Percentiles rank a stretch among this genome's conserved stretches.
Conservation (phyloP, 2,888 invertebrate species). For the Heliconius hortense region DNA sequence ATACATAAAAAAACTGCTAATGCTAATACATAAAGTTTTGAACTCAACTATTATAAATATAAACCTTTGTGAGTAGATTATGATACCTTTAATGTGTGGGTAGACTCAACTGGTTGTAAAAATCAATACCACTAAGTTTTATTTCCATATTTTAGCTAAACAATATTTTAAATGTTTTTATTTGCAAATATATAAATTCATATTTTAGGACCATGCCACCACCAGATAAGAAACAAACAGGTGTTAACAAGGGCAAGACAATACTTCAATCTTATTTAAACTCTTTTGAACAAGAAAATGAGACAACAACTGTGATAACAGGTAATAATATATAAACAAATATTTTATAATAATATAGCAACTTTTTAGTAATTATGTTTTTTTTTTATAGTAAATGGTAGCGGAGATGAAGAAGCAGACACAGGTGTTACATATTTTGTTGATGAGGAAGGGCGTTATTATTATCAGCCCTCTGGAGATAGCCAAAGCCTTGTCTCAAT, state of each 20-base stretch:
- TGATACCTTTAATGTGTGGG: neutral
- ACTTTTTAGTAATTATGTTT: slow-evolving; percentile 14
- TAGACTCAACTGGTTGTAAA: neutral
- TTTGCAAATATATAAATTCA: neutral
- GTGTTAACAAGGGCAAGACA: slow-evolving; percentile 68
- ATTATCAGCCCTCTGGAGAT: slow-evolving; percentile 87
- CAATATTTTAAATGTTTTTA: neutral
- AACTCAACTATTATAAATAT: neutral
- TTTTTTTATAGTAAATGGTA: slow-evolving; percentile 41
- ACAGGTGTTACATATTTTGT: slow-evolving; percentile 87
- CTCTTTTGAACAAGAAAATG: slow-evolving; percentile 91
- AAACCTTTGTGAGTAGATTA: neutral
- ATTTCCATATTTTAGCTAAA: neutral
- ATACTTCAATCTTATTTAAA: slow-evolving; percentile 91
- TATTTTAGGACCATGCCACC: slow-evolving; percentile 57
- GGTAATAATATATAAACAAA: slow-evolving; percentile 53
- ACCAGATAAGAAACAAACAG: slow-evolving; percentile 49
- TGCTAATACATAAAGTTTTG: neutral
- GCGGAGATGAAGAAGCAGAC: slow-evolving; percentile 56
- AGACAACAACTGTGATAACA: slow-evolving; percentile 66
- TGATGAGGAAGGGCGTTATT: slow-evolving; percentile 91
- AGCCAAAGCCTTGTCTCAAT: slow-evolving; percentile 85
- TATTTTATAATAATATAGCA: neutral
- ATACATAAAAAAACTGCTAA: too few relatives aligned
- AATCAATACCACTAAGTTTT: neutral